Evolutionary conservation across 2,797 vertebrate genomes (phyloP).

Genomic region (Saxicola maurus): DNA sequence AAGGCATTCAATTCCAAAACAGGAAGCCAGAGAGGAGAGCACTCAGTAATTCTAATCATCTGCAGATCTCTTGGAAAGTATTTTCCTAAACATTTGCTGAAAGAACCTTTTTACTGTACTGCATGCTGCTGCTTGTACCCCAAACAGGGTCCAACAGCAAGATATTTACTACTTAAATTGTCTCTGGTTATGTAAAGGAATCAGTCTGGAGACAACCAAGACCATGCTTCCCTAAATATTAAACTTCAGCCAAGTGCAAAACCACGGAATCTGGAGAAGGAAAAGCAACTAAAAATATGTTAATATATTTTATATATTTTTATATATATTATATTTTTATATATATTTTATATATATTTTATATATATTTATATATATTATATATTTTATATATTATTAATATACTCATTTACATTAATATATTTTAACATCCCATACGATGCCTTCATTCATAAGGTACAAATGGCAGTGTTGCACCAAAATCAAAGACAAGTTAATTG

Average conservation of each 20-base stretch:
- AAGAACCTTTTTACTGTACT: conserved; percentile 64
- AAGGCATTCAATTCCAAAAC: conserved; percentile 86
- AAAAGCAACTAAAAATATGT: neutral
- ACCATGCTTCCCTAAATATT: neutral
- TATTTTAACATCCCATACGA: neutral
- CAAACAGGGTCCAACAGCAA: conserved; percentile 19
- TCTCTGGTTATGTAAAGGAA: neutral
- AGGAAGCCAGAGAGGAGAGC: conserved; percentile 83
- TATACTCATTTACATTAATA: neutral
- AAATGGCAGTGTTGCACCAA: neutral
- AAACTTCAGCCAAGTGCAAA: neutral
- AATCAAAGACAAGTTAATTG: neutral
- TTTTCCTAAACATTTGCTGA: conserved; percentile 74
- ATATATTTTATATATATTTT: too few relatives aligned
- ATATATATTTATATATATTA: too few relatives aligned
- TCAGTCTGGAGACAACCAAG: neutral
- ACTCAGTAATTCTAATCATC: conserved; percentile 82
- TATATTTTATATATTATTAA: neutral
- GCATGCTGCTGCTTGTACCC: conserved; percentile 50
- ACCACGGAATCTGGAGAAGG: neutral
- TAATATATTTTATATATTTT: too few relatives aligned
- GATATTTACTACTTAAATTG: neutral
- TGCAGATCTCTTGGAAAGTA: conserved; percentile 81
- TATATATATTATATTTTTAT: too few relatives aligned
- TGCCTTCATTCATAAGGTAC: neutral